A percentile compares a stretch with the other conserved stretches of the same genome.
These are phyloP conservation scores for Lepus oiostolus DNA, from an alignment of 2,797 vertebrate genomes.

Conservation along the genomic window DNA sequence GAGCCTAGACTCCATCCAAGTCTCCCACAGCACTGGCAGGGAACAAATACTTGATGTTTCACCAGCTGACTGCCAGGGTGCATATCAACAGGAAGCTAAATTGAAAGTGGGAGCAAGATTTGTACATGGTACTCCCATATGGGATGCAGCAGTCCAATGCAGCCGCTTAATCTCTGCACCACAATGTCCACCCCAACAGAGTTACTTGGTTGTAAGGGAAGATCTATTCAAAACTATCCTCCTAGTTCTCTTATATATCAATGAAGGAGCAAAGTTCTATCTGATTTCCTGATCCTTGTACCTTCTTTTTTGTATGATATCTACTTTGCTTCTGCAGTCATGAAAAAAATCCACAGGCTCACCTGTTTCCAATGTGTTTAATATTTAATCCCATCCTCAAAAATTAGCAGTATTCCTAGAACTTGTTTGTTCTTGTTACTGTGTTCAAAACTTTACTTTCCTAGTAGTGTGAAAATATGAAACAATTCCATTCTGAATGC, in stretches of 20 bases:
- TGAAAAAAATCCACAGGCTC: background rate
- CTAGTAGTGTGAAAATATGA: constrained; percentile 3
- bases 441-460: background rate
- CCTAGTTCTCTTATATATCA: background rate
- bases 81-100: no score
- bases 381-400: background rate
- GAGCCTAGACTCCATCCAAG: no score
- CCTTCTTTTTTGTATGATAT: background rate
- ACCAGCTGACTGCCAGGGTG: no score
- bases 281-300: background rate
- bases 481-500: background rate
- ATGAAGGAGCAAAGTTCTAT: background rate
- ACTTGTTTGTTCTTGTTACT: background rate
- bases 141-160: no score
- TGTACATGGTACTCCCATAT: no score
- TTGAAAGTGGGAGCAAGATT: no score
- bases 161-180: no score
- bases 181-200: no score
- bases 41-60: no score
- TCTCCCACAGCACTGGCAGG: no score
- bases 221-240: background rate
- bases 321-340: background rate
- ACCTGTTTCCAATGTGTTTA: background rate
- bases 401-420: background rate
- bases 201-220: background rate